Percentiles rank a stretch among this genome's conserved stretches.
Conservation (phyloP, 1,140 invertebrate genomes). For the Oppia nitens region DNA sequence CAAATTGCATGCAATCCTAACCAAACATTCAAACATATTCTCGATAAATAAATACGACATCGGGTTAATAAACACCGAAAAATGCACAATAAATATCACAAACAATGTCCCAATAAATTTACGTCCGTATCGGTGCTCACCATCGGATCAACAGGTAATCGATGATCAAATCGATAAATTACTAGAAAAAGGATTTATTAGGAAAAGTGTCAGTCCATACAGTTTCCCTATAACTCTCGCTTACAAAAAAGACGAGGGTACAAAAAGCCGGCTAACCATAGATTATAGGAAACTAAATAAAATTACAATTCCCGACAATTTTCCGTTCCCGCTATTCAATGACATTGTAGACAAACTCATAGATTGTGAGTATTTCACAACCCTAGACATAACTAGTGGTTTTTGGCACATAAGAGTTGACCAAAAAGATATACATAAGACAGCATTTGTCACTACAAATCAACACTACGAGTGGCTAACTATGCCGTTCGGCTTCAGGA, state of each 20-base stretch:
- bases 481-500: conserved; percentile 16
- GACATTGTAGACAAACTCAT: conserved; percentile 24
- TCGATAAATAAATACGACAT: no score
- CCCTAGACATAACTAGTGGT: no score
- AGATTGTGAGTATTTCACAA: conserved; percentile 23
- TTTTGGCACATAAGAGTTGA: conserved; percentile 23
- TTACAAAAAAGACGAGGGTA: conserved; percentile 30
- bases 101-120: no score
- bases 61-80: no score
- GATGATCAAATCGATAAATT: no score
- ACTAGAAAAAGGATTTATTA: conserved; percentile 31
- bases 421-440: conserved; percentile 24
- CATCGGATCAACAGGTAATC: no score
- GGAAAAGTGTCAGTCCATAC: conserved; percentile 29
- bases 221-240: conserved; percentile 30
- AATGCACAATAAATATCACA: no score
- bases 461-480: conserved; percentile 10
- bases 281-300: no score
- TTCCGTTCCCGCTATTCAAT: conserved; percentile 34
- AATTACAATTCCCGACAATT: conserved; percentile 30
- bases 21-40: no score
- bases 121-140: no score
- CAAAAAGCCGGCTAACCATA: no score
- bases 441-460: conserved; percentile 13
- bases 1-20: no score